These are phyloP conservation scores for Scrobipalpa costella DNA, from an alignment of 2,888 invertebrate genomes.

Conservation along the genomic window DNA sequence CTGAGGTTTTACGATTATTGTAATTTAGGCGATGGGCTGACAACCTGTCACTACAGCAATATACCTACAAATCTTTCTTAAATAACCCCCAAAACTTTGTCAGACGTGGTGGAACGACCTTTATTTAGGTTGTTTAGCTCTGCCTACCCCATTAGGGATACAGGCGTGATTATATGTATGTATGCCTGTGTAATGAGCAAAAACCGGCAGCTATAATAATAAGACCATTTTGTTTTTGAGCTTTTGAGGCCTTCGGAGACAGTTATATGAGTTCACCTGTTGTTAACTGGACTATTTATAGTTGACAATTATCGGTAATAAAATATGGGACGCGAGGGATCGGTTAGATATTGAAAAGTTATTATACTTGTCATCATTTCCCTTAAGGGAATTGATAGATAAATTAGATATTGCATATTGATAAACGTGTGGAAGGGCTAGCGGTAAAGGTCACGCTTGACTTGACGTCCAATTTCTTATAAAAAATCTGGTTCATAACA, in stretches of 20 bases:
- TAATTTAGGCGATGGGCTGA: no score
- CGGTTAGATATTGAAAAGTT: slow-evolving; percentile 15
- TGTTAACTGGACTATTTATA: slow-evolving; percentile 18
- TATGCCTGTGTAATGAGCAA: slow-evolving; percentile 15
- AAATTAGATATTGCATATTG: slow-evolving; percentile 3
- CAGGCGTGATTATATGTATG: no score
- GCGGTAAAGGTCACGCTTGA: background rate
- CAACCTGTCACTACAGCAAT: no score
- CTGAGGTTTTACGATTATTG: no score
- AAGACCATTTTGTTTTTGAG: background rate
- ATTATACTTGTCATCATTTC: slow-evolving; percentile 13
- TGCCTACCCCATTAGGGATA: no score
- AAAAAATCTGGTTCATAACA: background rate
- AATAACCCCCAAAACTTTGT: no score
- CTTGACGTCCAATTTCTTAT: background rate
- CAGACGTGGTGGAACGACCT: no score
- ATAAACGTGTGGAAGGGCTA: background rate
- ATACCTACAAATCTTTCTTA: no score
- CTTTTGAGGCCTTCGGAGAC: background rate
- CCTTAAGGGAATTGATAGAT: slow-evolving; percentile 11
- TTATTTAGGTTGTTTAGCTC: no score
- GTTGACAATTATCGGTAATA: slow-evolving; percentile 19
- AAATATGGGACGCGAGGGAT: background rate
- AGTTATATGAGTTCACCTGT: slow-evolving; percentile 14
- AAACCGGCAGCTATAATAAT: slow-evolving; percentile 2